Evolutionary conservation across 2,888 invertebrate genomes (phyloP), one percentile per base, ranked within the genome.

Genomic region (Eilema griseolum): DNA sequence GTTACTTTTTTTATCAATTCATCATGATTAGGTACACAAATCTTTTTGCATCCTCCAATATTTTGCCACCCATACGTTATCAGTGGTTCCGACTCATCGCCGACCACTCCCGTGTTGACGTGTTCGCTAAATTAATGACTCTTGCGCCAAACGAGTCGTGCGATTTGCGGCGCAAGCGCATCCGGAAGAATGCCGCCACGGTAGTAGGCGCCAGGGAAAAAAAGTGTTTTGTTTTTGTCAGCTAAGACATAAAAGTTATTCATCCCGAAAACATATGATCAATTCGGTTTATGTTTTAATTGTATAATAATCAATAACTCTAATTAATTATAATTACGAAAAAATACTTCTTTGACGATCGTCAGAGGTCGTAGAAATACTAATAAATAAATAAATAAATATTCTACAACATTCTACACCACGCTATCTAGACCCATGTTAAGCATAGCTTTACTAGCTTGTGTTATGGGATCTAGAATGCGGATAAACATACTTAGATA

Each of bases 41-140:
- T 28, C 11, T 28, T 52, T 28, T 64, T 23, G 46, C n/a, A 64
- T 52, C 20, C 46, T 12, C 62, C 33, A 60, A 70, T 70, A 81
- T 83, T 82, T 73, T 71, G 76, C 78, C 73, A 77, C 83, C 84
- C 82, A 86, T 88, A 84, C 86, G 68, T 77, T 71, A 82, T 83
- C 60, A 28, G 59, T 66, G 74, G 89, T 88, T 85, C 74, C 86
- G 87, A 73, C 86, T 87, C 91, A 92, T 93, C 84, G 86, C 88
- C 74, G 31, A 75, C 74, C 89, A 87, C 87, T 89, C 84, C 83
- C 70, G 89, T 92, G 93, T 91, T 93, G 93, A 93, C 92, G 81
- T 89, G 86, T 87, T 79, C 78, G 78, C 81, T 74, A 87, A 86
- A 94, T 92, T 90, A 91, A 93, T 93, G 90, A 81, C 74, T 76